Evolutionary conservation across 2,113 vertebrate genomes (phyloP).

Genomic region (zebrafish (Danio rerio)): DNA sequence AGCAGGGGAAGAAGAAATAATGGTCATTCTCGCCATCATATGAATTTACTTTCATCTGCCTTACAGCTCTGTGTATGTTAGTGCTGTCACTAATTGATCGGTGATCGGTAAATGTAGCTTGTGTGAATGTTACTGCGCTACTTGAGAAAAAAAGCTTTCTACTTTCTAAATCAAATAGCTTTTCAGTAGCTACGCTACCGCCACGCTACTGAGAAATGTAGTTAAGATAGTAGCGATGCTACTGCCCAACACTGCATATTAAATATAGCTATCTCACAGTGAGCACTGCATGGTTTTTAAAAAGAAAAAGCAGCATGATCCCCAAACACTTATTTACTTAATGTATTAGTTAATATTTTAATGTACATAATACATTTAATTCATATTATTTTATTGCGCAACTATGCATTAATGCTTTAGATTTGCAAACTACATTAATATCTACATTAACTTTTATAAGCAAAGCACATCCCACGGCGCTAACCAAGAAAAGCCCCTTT

Average conservation of each 20-base stretch:
- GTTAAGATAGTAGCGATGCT: not conserved
- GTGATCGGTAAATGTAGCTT: too few species aligned
- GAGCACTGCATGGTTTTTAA: constrained; percentile 64
- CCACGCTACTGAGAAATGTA: too few species aligned
- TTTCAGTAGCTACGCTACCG: too few species aligned
- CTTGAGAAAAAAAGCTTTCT: too few species aligned
- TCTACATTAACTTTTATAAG: constrained; percentile 45
- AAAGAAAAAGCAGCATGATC: constrained; percentile 52
- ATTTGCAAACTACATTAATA: constrained; percentile 33
- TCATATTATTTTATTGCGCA: constrained; percentile 4
- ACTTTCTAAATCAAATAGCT: too few species aligned
- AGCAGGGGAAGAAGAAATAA: too few species aligned
- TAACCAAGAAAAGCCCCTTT: constrained; percentile 46
- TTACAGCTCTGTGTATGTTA: too few species aligned
- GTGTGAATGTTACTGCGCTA: too few species aligned
- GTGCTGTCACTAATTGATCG: too few species aligned
- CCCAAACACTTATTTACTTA: constrained; percentile 14
- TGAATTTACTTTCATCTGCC: too few species aligned
- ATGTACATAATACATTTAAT: constrained; percentile 44
- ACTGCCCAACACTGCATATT: not conserved
- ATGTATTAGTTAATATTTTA: constrained; percentile 11
- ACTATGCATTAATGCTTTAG: constrained; percentile 27
- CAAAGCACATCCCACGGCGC: constrained; percentile 20
- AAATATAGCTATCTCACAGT: constrained; percentile 51
- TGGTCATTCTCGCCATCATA: too few species aligned